Percentiles rank a stretch among this genome's conserved stretches.
Conservation (phyloP, 2,888 invertebrate genomes). For the Meloe dianella region DNA sequence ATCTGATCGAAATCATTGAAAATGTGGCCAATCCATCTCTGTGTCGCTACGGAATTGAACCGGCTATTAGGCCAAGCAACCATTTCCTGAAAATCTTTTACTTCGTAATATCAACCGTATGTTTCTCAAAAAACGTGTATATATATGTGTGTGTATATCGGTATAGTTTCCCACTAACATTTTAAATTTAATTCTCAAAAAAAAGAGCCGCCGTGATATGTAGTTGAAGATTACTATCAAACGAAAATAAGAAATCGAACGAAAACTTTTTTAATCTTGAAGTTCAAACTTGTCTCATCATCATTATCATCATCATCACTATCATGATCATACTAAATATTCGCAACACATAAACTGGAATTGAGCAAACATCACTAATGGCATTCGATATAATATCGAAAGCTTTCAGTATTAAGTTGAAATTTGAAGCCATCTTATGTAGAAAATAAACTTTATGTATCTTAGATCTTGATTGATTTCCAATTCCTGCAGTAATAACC, state of each 20-base stretch:
- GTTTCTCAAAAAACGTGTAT: background rate
- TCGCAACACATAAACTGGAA: conserved; percentile 25
- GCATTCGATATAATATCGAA: conserved; percentile 23
- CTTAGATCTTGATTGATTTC: conserved; percentile 55
- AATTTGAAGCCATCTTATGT: conserved; percentile 34
- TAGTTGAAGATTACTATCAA: no score
- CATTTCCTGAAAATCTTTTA: background rate
- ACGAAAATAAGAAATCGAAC: background rate
- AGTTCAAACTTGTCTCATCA: conserved; percentile 8
- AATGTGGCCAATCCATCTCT: conserved; percentile 11
- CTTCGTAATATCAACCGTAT: background rate
- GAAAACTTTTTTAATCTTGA: conserved; percentile 28
- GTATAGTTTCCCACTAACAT: background rate
- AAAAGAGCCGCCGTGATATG: no score
- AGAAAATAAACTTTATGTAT: conserved; percentile 40
- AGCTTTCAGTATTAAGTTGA: conserved; percentile 29
- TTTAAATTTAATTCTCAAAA: background rate
- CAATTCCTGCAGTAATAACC: conserved; percentile 53
- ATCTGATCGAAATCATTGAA: conserved; percentile 3
- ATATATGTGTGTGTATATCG: no score
- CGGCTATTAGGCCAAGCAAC: background rate
- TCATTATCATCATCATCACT: background rate
- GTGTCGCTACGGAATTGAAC: conserved; percentile 9
- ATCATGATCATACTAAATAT: conserved; percentile 17
- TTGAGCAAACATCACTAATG: conserved; percentile 28